Conservation (phyloP, 2,888 invertebrate genomes). For the Heliconius hortense region DNA sequence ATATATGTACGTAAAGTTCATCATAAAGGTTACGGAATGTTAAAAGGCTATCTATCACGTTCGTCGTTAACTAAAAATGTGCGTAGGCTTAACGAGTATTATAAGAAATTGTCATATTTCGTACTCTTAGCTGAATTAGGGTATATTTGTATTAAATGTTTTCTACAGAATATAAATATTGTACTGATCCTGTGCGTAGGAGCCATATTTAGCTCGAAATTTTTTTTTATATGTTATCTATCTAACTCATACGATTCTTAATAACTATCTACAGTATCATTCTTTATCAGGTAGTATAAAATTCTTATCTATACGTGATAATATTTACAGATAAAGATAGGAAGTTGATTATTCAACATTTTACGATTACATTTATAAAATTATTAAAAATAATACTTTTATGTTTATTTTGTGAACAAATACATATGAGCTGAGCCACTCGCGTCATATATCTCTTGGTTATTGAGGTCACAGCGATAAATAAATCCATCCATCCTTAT, state of each 20-base stretch:
- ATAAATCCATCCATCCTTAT: constrained; percentile 53
- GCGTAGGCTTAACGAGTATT: constrained; percentile 32
- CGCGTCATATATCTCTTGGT: constrained; percentile 24
- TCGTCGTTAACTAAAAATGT: constrained; percentile 24
- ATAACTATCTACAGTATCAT: constrained; percentile 21
- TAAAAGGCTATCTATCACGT: constrained; percentile 32
- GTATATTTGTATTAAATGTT: not conserved
- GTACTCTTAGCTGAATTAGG: constrained; percentile 11
- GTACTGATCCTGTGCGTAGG: not conserved
- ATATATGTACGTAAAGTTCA: constrained; percentile 30
- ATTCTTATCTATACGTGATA: constrained; percentile 32
- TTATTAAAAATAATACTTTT: not conserved
- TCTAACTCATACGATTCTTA: not conserved
- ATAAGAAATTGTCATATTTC: constrained; percentile 26
- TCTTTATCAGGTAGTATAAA: not conserved
- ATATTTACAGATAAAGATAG: constrained; percentile 20
- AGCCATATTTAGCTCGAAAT: not conserved
- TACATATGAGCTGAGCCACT: not conserved
- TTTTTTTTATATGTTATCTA: not conserved
- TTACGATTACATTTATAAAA: constrained; percentile 9
- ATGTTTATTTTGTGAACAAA: not conserved
- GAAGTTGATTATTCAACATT: constrained; percentile 18
- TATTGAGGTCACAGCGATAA: constrained; percentile 48
- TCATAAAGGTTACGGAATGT: constrained; percentile 35
- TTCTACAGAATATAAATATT: not conserved